These are phyloP conservation scores for Eupithecia tripunctaria DNA, from an alignment of 2,888 invertebrate species.

Conservation along the genomic window DNA sequence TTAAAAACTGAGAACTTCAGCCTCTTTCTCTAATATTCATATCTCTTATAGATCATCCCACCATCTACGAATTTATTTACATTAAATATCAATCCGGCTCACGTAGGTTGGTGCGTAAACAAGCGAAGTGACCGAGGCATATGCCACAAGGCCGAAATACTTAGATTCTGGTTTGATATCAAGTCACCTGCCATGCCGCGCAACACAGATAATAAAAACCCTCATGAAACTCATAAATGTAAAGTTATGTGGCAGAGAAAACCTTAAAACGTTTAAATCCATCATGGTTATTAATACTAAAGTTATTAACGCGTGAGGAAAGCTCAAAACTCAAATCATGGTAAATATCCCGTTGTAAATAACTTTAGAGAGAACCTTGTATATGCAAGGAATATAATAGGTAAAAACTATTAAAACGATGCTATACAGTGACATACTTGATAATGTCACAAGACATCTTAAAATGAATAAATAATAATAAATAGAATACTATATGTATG, in stretches of 20 bases:
- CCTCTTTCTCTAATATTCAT: not conserved
- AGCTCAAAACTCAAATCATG: no score
- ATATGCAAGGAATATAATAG: no score
- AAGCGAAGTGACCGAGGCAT: slow-evolving; percentile 34
- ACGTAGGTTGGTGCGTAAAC: slow-evolving; percentile 31
- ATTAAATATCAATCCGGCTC: not conserved
- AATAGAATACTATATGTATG: not conserved
- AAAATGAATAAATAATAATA: not conserved
- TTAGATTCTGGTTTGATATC: slow-evolving; percentile 42
- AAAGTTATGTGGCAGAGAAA: not conserved
- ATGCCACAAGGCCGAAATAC: slow-evolving; percentile 36
- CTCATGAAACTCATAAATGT: slow-evolving; percentile 7
- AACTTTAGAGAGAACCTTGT: not conserved
- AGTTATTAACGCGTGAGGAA: no score
- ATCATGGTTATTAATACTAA: no score
- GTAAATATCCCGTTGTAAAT: not conserved
- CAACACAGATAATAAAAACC: not conserved
- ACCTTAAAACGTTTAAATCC: no score
- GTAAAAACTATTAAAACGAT: no score
- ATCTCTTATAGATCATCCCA: not conserved
- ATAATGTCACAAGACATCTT: not conserved
- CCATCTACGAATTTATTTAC: not conserved
- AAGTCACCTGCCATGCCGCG: slow-evolving; percentile 10
- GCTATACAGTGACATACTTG: no score
- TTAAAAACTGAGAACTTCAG: no score